Conservation (phyloP, 2,797 vertebrate genomes). For the Thunnus albacares region DNA sequence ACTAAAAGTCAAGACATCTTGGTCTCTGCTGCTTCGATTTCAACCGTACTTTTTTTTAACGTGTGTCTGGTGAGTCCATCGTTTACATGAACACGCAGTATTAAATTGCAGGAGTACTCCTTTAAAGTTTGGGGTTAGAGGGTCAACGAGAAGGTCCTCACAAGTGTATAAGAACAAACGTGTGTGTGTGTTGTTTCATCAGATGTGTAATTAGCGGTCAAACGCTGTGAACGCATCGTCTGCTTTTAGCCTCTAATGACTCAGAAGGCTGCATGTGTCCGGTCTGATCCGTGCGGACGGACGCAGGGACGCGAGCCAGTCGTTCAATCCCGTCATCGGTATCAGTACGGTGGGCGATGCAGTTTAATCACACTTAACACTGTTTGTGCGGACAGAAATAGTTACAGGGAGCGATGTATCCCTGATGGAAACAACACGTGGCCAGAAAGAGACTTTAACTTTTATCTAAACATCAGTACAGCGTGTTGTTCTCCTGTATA, state of each 20-base stretch:
- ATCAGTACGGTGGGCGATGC: constrained; percentile 9
- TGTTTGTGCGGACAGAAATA: constrained; percentile 29
- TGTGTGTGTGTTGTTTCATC: constrained; percentile 3
- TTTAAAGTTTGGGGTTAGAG: background rate
- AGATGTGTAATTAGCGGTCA: constrained; percentile 15
- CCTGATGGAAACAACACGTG: constrained; percentile 29
- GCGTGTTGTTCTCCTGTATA: background rate
- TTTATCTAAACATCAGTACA: constrained; percentile 11
- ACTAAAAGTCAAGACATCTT: no score
- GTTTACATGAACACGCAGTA: background rate
- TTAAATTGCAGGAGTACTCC: background rate
- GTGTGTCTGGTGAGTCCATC: no score
- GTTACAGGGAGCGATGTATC: constrained; percentile 19
- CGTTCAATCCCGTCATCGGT: background rate
- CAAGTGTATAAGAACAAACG: background rate
- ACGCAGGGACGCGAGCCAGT: background rate
- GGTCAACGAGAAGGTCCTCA: background rate
- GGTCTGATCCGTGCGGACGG: constrained; percentile 16
- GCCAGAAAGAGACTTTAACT: background rate
- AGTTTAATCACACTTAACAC: constrained; percentile 42
- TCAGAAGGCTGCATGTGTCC: constrained; percentile 27
- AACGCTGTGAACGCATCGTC: constrained; percentile 12
- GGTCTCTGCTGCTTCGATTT: no score
- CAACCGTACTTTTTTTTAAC: no score
- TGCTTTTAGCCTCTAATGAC: constrained; percentile 27